Evolutionary conservation across 2,888 invertebrate species (phyloP).

Genomic region (Leucozona laternaria): DNA sequence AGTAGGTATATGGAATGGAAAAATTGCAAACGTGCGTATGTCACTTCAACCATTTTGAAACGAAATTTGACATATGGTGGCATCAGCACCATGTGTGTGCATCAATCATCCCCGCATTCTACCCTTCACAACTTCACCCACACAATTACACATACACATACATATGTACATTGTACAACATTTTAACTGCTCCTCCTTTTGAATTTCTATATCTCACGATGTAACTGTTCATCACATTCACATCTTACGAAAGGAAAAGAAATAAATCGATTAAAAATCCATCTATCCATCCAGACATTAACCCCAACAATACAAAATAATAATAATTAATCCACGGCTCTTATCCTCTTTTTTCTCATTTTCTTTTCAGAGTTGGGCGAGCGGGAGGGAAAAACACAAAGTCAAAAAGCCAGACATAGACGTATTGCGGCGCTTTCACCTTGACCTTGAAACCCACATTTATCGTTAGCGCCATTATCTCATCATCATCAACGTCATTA

Average conservation of each 20-base stretch:
- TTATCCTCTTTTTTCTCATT: constrained; percentile 23
- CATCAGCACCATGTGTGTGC: constrained; percentile 68
- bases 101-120: constrained; percentile 63
- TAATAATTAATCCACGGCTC: constrained; percentile 57
- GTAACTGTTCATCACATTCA: background rate
- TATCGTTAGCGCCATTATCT: constrained; percentile 75
- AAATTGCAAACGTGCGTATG: constrained; percentile 71
- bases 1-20: background rate
- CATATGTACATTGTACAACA: too few species aligned
- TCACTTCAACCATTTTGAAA: constrained; percentile 69
- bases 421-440: constrained; percentile 62
- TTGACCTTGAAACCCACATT: constrained; percentile 76
- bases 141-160: background rate
- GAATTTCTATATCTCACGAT: background rate
- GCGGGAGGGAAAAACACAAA: background rate
- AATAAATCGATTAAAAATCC: constrained; percentile 32
- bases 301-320: constrained; percentile 57
- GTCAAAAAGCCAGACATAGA: constrained; percentile 37
- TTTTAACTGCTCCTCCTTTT: constrained; percentile 9
- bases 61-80: constrained; percentile 66
- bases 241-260: background rate
- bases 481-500: constrained; percentile 75
- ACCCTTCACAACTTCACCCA: background rate
- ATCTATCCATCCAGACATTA: constrained; percentile 54
- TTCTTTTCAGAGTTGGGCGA: constrained; percentile 10